Percentiles rank a stretch among this genome's conserved stretches.
Evolutionary conservation across 2,888 invertebrate species (phyloP).

Genomic region (Oligia latruncula): DNA sequence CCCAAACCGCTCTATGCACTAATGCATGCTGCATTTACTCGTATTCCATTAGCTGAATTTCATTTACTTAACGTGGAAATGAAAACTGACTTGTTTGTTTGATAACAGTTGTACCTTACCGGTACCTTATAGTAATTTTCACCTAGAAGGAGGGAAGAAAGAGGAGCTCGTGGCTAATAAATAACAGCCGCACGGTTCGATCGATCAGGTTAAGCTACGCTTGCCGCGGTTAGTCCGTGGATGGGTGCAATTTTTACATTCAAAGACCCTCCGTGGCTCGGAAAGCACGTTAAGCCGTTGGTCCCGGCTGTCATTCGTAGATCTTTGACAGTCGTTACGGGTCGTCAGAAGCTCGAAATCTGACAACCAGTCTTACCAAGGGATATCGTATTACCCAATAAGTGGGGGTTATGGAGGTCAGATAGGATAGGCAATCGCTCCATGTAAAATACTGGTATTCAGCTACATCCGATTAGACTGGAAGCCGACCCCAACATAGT

Average conservation of each 20-base stretch:
- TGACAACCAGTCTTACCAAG: too few relatives aligned
- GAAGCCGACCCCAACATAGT: not conserved
- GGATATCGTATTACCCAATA: not conserved
- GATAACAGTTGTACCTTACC: not conserved
- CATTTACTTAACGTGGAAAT: constrained; percentile 1
- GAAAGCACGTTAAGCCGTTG: not conserved
- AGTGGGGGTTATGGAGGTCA: not conserved
- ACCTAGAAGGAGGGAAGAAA: not conserved
- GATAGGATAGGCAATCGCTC: not conserved
- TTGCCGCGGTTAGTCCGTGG: not conserved
- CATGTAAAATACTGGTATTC: too few relatives aligned
- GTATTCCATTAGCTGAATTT: constrained; percentile 27
- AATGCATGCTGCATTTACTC: constrained; percentile 49
- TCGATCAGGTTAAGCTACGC: not conserved
- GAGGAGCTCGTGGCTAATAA: not conserved
- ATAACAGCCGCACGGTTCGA: not conserved
- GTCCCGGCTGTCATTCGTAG: too few relatives aligned
- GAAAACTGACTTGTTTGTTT: constrained; percentile 14
- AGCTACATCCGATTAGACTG: not conserved
- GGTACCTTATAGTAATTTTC: not conserved
- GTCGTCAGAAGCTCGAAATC: too few relatives aligned
- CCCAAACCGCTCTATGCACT: constrained; percentile 62
- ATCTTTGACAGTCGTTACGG: too few relatives aligned
- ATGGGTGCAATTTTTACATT: not conserved
- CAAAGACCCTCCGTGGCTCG: not conserved